Evolutionary conservation across 2,797 vertebrate genomes (phyloP).

Genomic region (Tiaroga cobitis): DNA sequence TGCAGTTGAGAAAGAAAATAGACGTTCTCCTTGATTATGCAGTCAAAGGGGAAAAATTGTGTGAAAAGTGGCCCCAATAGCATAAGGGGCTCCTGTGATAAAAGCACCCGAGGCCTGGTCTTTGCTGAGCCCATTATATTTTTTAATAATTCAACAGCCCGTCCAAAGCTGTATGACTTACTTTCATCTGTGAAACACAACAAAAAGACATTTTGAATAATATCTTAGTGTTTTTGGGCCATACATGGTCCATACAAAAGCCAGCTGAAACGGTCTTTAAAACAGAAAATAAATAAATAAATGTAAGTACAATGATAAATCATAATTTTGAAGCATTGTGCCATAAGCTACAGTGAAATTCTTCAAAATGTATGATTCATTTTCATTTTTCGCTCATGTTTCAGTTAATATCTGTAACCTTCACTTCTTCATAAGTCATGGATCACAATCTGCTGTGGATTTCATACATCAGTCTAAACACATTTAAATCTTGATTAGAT

Average conservation of each 20-base stretch:
- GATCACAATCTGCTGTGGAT: conserved; percentile 35
- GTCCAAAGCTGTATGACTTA: background rate
- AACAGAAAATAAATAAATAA: background rate
- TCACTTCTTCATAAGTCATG: background rate
- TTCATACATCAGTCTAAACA: conserved; percentile 47
- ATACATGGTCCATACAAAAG: background rate
- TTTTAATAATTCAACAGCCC: background rate
- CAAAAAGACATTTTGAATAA: background rate
- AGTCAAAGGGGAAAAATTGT: conserved; percentile 63
- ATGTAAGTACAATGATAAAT: background rate
- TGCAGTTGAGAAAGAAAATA: conserved; percentile 15
- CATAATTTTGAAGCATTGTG: background rate
- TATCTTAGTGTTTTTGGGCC: background rate
- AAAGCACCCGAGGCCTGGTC: conserved; percentile 61
- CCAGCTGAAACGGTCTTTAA: background rate
- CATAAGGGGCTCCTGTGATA: conserved; percentile 47
- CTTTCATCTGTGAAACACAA: background rate
- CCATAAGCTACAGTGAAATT: background rate
- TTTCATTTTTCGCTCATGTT: background rate
- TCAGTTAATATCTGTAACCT: conserved; percentile 12
- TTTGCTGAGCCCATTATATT: conserved; percentile 48
- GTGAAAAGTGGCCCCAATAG: conserved; percentile 56
- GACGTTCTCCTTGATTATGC: conserved; percentile 56
- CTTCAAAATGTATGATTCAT: conserved; percentile 3
- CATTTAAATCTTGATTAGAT: conserved; percentile 53